A percentile compares a stretch with the other conserved stretches of the same genome.
Evolutionary conservation across 53 echinoderm and acorn worm genomes (phyloP).

Genomic region (Luidia sarsii): DNA sequence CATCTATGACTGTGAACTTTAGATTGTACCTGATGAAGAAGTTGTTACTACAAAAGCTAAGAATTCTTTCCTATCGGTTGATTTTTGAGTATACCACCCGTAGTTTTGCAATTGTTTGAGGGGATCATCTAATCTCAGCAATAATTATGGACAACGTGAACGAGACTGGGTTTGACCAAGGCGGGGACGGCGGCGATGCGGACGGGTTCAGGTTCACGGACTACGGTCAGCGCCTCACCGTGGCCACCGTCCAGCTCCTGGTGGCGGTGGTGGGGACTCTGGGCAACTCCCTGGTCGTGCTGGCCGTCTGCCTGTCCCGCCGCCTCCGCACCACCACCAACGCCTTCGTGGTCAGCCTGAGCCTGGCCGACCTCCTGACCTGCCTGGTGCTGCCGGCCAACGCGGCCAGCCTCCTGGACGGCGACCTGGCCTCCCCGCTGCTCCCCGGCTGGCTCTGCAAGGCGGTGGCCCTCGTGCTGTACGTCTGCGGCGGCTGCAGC

Average conservation of each 20-base stretch:
- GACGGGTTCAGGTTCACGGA: constrained; percentile 34
- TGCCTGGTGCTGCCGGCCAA: constrained; percentile 71
- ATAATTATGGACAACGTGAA: too few relatives aligned
- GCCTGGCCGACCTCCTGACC: constrained; percentile 72
- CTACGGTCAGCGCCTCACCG: constrained; percentile 59
- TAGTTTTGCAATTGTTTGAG: too few relatives aligned
- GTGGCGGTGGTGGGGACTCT: constrained; percentile 57
- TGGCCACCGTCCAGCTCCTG: constrained; percentile 59
- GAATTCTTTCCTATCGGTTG: too few relatives aligned
- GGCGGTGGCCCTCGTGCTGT: constrained; percentile 65
- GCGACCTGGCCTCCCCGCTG: constrained; percentile 45
- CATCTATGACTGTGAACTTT: too few relatives aligned
- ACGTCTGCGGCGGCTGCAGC: constrained; percentile 80
- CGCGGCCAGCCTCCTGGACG: constrained; percentile 63
- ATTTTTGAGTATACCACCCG: too few relatives aligned
- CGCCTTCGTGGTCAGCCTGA: constrained; percentile 82
- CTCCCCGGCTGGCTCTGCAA: constrained; percentile 73
- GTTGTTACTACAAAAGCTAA: too few relatives aligned
- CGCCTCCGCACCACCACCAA: constrained; percentile 84
- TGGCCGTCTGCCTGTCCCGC: constrained; percentile 71
- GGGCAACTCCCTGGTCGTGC: constrained; percentile 77
- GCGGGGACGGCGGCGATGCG: too few relatives aligned
- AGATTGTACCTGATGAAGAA: too few relatives aligned
- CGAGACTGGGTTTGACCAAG: too few relatives aligned
- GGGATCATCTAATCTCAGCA: too few relatives aligned